These are phyloP conservation scores for Scaptodrosophila latifasciaeformis DNA, from an alignment of 2,888 invertebrate genomes.

Conservation along the genomic window DNA sequence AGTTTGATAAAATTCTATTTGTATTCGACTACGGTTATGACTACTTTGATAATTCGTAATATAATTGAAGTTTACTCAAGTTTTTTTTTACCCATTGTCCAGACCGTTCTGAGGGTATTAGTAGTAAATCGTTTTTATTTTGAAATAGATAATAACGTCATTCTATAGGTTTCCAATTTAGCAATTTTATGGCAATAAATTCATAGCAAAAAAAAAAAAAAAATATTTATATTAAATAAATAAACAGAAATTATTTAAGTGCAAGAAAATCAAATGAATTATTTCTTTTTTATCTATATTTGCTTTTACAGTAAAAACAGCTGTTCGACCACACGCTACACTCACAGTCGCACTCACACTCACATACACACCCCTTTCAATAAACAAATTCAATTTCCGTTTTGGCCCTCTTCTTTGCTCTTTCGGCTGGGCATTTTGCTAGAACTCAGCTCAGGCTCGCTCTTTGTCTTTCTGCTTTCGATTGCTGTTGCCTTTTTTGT, in stretches of 20 bases:
- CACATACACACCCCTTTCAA: too few species aligned
- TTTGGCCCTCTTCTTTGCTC: not conserved
- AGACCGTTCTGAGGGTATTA: too few species aligned
- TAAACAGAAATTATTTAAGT: not conserved
- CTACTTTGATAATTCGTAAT: too few species aligned
- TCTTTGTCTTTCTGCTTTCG: slow-evolving; percentile 30
- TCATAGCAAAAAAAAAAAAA: slow-evolving; percentile 20
- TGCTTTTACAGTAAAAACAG: slow-evolving; percentile 29
- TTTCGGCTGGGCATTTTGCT: too few species aligned
- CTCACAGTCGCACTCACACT: not conserved
- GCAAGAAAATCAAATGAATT: not conserved
- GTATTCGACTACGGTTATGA: too few species aligned
- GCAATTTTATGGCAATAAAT: slow-evolving; percentile 25
- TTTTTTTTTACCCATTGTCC: too few species aligned
- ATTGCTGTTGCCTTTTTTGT: slow-evolving; percentile 18
- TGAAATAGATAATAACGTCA: slow-evolving; percentile 36
- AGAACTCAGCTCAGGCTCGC: not conserved
- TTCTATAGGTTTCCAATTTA: slow-evolving; percentile 19
- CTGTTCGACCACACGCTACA: slow-evolving; percentile 21
- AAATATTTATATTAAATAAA: not conserved
- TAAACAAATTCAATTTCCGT: slow-evolving; percentile 4
- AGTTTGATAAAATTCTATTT: too few species aligned
- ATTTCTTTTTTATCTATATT: too few species aligned
- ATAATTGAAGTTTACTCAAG: too few species aligned
- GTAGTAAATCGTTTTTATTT: not conserved